Percentiles rank a stretch among this genome's conserved stretches.
Conservation (phyloP, 2,888 invertebrate species). For the Podabrus alpinus region DNA sequence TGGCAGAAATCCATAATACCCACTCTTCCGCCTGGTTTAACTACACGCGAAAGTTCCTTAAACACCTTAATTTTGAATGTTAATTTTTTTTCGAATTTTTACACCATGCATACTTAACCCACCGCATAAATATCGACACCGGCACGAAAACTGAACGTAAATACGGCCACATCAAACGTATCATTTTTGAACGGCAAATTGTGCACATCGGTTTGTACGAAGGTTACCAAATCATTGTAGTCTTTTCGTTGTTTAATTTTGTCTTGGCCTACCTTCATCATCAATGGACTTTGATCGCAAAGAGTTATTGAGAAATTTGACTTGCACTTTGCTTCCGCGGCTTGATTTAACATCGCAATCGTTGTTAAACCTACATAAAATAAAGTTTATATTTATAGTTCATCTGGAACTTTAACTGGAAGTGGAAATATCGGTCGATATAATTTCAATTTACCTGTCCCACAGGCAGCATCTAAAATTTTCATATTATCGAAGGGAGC, state of each 20-base stretch:
- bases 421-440: rapidly evolving
- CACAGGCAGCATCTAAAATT: background rate
- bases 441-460: background rate
- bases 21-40: background rate
- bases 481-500: background rate
- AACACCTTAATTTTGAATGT: background rate
- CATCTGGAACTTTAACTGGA: no score
- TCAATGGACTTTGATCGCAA: background rate
- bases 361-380: background rate
- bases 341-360: background rate
- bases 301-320: background rate
- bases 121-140: no score
- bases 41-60: background rate
- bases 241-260: background rate
- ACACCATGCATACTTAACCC: background rate
- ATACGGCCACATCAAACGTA: background rate
- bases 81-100: background rate
- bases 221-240: background rate
- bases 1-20: background rate
- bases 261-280: background rate
- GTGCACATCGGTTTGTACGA: background rate
- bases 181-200: background rate
- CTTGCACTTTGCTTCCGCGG: background rate
- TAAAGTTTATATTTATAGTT: no score
- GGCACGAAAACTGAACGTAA: background rate